phyloP scores from a whole-genome alignment of 2,797 vertebrate genomes.

The Pogoniulus pusillus region DNA sequence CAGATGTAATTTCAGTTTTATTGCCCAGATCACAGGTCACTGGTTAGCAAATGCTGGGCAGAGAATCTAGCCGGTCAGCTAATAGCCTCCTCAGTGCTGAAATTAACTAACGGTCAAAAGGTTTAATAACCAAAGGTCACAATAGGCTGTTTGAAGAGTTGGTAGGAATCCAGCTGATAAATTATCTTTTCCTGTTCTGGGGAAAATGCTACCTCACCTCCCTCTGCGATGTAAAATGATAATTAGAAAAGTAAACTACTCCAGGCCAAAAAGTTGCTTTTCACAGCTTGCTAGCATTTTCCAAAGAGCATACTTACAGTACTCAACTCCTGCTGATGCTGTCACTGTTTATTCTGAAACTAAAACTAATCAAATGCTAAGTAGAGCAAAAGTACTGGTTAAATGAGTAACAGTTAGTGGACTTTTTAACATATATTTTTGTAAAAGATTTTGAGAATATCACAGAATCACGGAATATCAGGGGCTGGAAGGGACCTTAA shows the following conservation, averaged over 20 bases:
- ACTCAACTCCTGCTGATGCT: background rate
- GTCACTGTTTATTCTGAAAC: background rate
- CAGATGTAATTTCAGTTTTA: slow-evolving; percentile 77
- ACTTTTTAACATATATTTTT: background rate
- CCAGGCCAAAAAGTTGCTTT: slow-evolving; percentile 37
- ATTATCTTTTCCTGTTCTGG: slow-evolving; percentile 67
- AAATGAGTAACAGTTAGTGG: background rate
- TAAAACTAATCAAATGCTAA: background rate
- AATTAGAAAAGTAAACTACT: slow-evolving; percentile 47
- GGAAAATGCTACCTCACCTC: slow-evolving; percentile 30
- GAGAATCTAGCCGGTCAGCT: slow-evolving; percentile 74
- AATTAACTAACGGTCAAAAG: slow-evolving; percentile 81
- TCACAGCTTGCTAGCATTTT: slow-evolving; percentile 17
- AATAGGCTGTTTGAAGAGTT: slow-evolving; percentile 69
- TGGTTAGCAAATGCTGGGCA: slow-evolving; percentile 75
- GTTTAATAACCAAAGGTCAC: slow-evolving; percentile 74
- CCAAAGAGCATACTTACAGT: background rate
- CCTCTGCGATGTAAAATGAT: slow-evolving; percentile 55
- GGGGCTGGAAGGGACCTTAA: too few relatives aligned
- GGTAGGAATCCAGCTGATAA: slow-evolving; percentile 73
- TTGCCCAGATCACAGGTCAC: slow-evolving; percentile 74
- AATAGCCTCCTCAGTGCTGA: slow-evolving; percentile 77
- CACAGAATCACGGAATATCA: too few relatives aligned
- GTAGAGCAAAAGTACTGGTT: background rate
- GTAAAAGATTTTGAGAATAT: background rate